Base-by-base conservation (phyloP, 2,113 vertebrate species). In the Epinephelus moara region DNA sequence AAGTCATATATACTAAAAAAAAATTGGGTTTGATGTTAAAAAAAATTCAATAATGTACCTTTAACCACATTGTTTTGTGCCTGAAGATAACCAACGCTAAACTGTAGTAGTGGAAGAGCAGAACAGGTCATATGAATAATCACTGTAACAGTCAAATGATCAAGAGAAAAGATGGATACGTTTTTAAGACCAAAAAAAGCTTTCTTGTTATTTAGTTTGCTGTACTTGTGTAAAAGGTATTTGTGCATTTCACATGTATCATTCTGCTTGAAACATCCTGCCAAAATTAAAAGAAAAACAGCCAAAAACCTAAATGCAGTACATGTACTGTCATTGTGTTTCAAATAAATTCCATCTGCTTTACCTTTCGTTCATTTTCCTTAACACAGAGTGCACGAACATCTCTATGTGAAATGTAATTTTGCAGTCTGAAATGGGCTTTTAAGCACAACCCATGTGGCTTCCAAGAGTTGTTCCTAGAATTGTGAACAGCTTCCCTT, bases 401-500 rank as follows among this genome's bases (percentile, higher is more conserved):
- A 42, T 17, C 30, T 30, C 19, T 8, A n/a, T 37, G 0, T 56
- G 15, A 72, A 57, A 66, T 50, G 5, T 23, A 52, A 50, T 59
- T 71, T 33, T 76, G 6, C 33, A 55, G 25, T 27, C 47, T 37
- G 21, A 50, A 63, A 37, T 75, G 15, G 25, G 6, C 27, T 42
- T 50, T 56, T 64, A 50, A 23, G 10, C 59, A 30, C 55, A 78
- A 6, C 15, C 42, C 42, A 37, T 49, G 30, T 61, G 11, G 23
- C 55, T 23, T 61, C 62, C 50, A 15, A 15, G 1, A 70, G 59
- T 30, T 23, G 42, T 12, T 45, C 42, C 42, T 45, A 45, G 42
- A 49, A 56, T 19, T 70, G 19, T 75, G 50, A 14, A 63, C 8
- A 14, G 27, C 60, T 52, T 72, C 25, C 53, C 70, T 40, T 62